Evolutionary conservation across 2,797 vertebrate genomes (phyloP), one percentile per base, ranked within the genome.

Genomic region (Catharus ustulatus): DNA sequence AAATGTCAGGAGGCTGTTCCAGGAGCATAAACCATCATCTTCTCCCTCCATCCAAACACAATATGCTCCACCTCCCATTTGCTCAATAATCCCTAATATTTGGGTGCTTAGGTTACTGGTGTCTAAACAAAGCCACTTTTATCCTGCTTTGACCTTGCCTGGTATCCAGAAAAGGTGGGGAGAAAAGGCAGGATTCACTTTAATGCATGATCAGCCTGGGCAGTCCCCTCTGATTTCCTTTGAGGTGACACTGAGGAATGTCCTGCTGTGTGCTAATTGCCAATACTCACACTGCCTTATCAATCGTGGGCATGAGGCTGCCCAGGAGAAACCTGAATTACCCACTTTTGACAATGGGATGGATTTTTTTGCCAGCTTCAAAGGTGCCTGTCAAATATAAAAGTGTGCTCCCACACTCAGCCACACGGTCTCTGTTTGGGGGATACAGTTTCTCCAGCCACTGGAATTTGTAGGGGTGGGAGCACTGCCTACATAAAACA

Each of bases 101-200:
- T 90, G 82, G 22, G 74, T 90, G 45, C 84, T 87, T 34, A 45
- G 62, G 34, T 91, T 93, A 75, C 34, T 73, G 38, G 58, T 79
- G 68, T 55, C 52, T 58, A 36, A 66, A 84, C 55, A 84, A 82
- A 91, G 42, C 38, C 71, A 75, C 77, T 75, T 89, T 75, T 36
- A 78, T 30, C 52, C 84, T 13, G 38, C 55, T 66, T 61, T 80
- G 69, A n/a, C 46, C 45, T 87, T 38, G 59, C 46, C 54, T 57
- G 45, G 17, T 9, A 18, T 26, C 72, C 78, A 43, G n/a, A 51
- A 75, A 81, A 81, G 21, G n/a, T 18, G 49, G 40, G 66, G 48
- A 66, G 58, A 43, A 75, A 75, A 89, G 42, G 24, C 16, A 26
- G 63, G 55, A 54, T 54, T 85, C 55, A 17, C 19, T 79, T 79